phyloP scores from a whole-genome alignment of 2,113 vertebrate species.

The Gavialis gangeticus region DNA sequence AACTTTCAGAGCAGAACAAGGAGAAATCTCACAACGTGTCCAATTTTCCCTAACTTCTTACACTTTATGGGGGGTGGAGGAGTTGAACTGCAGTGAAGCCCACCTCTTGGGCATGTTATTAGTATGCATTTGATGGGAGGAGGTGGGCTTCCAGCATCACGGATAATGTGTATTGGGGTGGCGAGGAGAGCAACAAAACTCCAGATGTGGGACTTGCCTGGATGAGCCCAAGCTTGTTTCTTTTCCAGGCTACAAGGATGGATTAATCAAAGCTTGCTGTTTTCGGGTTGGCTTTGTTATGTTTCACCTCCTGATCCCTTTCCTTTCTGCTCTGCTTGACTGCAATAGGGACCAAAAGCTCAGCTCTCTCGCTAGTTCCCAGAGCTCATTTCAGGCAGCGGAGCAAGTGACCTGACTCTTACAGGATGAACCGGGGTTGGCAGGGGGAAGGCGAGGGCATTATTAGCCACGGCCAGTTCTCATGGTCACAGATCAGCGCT shows the following conservation, averaged over 20 bases:
- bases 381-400: background rate
- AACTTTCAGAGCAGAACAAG: background rate
- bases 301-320: constrained; percentile 68
- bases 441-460: background rate
- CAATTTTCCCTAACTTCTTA: background rate
- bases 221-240: background rate
- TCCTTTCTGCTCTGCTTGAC: constrained; percentile 69
- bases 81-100: background rate
- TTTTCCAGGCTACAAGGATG: background rate
- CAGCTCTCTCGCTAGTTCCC: background rate
- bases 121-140: background rate
- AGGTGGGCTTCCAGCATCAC: background rate
- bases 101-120: background rate
- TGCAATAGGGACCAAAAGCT: constrained; percentile 17
- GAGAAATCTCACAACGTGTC: background rate
- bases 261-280: background rate
- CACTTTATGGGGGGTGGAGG: fast-evolving
- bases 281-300: constrained; percentile 41
- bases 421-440: background rate
- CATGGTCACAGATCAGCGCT: constrained; percentile 18
- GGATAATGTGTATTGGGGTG: background rate
- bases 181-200: background rate
- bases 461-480: constrained; percentile 26
- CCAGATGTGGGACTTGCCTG: background rate
- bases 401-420: constrained; percentile 15